Percentiles rank a stretch among this genome's conserved stretches.
Conservation (phyloP, 2,888 invertebrate species). For the Drosophila neonasuta region DNA sequence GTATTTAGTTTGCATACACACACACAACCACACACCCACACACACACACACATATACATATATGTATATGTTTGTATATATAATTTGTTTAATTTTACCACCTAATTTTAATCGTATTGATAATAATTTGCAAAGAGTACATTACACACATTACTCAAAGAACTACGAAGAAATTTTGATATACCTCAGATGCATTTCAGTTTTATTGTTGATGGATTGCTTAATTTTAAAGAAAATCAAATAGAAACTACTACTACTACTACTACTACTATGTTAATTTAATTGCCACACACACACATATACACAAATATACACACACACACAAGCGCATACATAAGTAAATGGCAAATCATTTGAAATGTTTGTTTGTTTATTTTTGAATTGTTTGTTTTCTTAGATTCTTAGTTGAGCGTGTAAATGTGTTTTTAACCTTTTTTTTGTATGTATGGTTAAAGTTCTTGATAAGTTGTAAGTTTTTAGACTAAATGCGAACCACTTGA, state of each 20-base stretch:
- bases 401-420: slow-evolving; percentile 33
- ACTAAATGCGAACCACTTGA: slow-evolving; percentile 72
- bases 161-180: slow-evolving; percentile 82
- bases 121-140: slow-evolving; percentile 66
- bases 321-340: slow-evolving; percentile 7
- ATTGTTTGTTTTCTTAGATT: slow-evolving; percentile 17
- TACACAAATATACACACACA: slow-evolving; percentile 8
- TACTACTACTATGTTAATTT: slow-evolving; percentile 44
- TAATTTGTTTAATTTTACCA: slow-evolving; percentile 41
- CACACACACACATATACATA: neutral
- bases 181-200: slow-evolving; percentile 83
- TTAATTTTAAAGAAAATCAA: slow-evolving; percentile 65
- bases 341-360: slow-evolving; percentile 28
- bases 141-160: slow-evolving; percentile 58
- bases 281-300: slow-evolving; percentile 26
- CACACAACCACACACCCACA: slow-evolving; percentile 5
- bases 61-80: slow-evolving; percentile 21
- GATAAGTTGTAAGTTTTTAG: slow-evolving; percentile 56
- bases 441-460: slow-evolving; percentile 60
- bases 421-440: slow-evolving; percentile 27
- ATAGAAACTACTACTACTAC: slow-evolving; percentile 28
- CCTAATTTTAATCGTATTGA: slow-evolving; percentile 36
- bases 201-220: slow-evolving; percentile 80
- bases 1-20: slow-evolving; percentile 55
- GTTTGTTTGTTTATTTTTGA: slow-evolving; percentile 35